phyloP scores from a whole-genome alignment of 2,797 vertebrate species.

The Echiichthys vipera region DNA sequence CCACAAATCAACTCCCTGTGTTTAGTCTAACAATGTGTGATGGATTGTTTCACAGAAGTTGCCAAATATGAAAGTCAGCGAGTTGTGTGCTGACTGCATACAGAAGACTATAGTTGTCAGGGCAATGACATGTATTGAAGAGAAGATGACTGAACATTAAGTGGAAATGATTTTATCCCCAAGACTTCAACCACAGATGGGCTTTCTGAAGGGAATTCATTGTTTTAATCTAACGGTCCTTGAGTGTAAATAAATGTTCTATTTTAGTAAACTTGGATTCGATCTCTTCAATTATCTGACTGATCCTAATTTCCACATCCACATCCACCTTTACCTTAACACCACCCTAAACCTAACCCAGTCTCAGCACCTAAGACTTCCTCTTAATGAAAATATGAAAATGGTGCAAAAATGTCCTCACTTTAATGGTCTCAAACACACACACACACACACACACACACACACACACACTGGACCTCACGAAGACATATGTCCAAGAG shows the following conservation, averaged over 20 bases:
- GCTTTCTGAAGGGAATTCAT: not conserved
- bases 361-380: not conserved
- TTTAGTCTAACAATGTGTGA: not conserved
- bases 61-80: not conserved
- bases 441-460: too few species aligned
- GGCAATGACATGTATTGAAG: not conserved
- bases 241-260: constrained; percentile 30
- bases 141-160: not conserved
- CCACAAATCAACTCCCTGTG: not conserved
- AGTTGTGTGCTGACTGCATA: not conserved
- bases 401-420: not conserved
- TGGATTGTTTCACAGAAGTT: not conserved
- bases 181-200: not conserved
- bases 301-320: not conserved
- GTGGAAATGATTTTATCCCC: not conserved
- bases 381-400: not conserved
- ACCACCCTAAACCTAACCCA: not conserved
- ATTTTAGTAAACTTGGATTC: not conserved
- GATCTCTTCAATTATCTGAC: not conserved
- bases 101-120: not conserved
- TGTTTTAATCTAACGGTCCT: not conserved
- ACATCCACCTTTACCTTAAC: not conserved
- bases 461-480: not conserved
- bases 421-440: not conserved
- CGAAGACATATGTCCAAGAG: not conserved